phyloP scores from a whole-genome alignment of 2,888 invertebrate species.

The Vannuccia rotundouncinata region DNA sequence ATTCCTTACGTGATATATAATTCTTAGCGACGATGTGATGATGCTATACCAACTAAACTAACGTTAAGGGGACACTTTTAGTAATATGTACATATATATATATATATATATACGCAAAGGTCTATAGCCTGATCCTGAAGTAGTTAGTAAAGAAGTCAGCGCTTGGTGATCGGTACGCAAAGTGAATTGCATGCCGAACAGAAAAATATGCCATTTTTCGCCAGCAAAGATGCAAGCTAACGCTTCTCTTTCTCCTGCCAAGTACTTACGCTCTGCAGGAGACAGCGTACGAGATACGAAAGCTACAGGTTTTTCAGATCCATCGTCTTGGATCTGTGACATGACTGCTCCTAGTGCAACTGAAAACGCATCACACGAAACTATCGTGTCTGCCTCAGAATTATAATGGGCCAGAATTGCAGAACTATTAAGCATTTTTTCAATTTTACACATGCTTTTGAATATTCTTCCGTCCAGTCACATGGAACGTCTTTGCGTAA shows the following conservation, averaged over 20 bases:
- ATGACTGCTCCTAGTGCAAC: constrained; percentile 42
- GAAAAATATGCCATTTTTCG: constrained; percentile 41
- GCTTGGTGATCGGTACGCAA: constrained; percentile 43
- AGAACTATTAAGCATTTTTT: constrained; percentile 40
- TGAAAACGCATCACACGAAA: constrained; percentile 41
- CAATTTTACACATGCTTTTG: constrained; percentile 41
- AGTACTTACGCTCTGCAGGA: constrained; percentile 42
- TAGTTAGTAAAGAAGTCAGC: constrained; percentile 18
- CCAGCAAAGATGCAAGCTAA: constrained; percentile 42
- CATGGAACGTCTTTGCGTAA: constrained; percentile 30
- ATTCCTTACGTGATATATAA: too few relatives aligned
- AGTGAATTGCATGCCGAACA: constrained; percentile 40
- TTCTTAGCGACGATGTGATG: too few relatives aligned
- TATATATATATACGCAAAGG: not conserved
- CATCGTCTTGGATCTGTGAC: constrained; percentile 38
- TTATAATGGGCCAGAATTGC: constrained; percentile 42
- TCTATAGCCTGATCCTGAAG: not conserved
- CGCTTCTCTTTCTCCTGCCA: constrained; percentile 41
- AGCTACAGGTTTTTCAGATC: constrained; percentile 25
- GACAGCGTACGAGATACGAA: constrained; percentile 15
- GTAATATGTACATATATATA: too few relatives aligned
- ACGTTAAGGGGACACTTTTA: too few relatives aligned
- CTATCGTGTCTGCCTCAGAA: constrained; percentile 40
- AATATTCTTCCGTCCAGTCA: constrained; percentile 42
- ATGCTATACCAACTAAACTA: too few relatives aligned